Evolutionary conservation across 2,888 invertebrate species (phyloP), one percentile per base, ranked within the genome.

Genomic region (Melanostoma mellinum): DNA sequence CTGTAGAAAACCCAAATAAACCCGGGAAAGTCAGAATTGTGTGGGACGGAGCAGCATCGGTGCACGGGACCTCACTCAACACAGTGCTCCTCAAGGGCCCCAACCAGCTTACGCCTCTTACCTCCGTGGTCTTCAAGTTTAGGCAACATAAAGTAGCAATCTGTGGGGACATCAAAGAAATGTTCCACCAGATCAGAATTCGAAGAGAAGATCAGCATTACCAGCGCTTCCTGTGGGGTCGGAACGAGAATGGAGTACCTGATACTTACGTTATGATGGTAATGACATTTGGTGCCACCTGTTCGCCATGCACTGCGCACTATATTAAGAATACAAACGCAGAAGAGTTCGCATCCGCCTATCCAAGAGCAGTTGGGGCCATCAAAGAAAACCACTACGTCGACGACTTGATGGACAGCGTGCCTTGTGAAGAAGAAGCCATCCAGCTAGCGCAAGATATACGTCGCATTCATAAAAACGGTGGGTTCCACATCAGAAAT

Each of bases 211-310:
- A 65, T 20, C 55, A 73, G 4, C 74, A 88, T 10, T 87, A 87
- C 0, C 87, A 88, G 65, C 73, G 88, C 3, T 88, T 89, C 75
- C 52, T 89, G 6, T 89, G 88, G 88, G 75, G 88, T 20, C 20
- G 20, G 20, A 20, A 20, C 20, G 20, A 20, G 20, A 10, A 9
- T 33, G 40, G 42, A 20, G 20, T 9, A 53, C 65, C 69, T 8
- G 86, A 86, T 42, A 76, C 85, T 33, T 87, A 81, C 60, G 55
- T 79, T 6, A 78, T 87, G 68, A 56, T 79, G n/a, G 86, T 87
- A 1, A 80, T 87, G 85, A 86, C 86, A 4, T 87, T 87, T 61
- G 86, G 86, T 42, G 87, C 86, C 3, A 86, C 72, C 30, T 87
- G 86, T 48, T 86, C 86, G 4, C 87, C 86, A 4, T 81, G 65